Conservation (phyloP, 2,113 vertebrate genomes). For the Lota lota region DNA sequence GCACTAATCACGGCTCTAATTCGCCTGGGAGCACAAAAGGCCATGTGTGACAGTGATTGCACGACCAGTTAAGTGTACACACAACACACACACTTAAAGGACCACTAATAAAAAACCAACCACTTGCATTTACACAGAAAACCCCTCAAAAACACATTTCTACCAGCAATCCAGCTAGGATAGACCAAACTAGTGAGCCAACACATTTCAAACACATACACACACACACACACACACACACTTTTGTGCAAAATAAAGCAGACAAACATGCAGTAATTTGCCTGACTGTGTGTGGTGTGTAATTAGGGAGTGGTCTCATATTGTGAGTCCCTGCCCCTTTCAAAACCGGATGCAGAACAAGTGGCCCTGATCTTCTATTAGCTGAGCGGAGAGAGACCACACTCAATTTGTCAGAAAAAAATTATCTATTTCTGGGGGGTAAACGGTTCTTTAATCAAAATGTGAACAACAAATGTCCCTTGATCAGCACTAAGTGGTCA, state of each 20-base stretch:
- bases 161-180: constrained; percentile 8
- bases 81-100: constrained; percentile 11
- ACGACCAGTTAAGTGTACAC: constrained; percentile 7
- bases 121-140: neutral
- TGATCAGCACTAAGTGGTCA: neutral
- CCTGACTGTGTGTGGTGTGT: constrained; percentile 49
- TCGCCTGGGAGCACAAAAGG: constrained; percentile 47
- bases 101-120: neutral
- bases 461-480: neutral
- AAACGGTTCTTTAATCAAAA: constrained; percentile 1
- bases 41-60: constrained; percentile 56
- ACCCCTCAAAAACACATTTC: constrained; percentile 6
- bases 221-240: constrained; percentile 6
- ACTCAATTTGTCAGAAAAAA: constrained; percentile 13
- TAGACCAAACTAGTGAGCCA: constrained; percentile 18
- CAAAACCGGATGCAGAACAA: constrained; percentile 48
- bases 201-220: neutral
- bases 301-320: constrained; percentile 65
- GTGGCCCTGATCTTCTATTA: constrained; percentile 39
- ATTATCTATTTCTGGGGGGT: constrained; percentile 2
- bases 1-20: constrained; percentile 61
- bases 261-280: constrained; percentile 18
- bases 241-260: neutral
- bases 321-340: constrained; percentile 51
- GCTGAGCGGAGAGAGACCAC: constrained; percentile 9